These are phyloP conservation scores for Physocephala rufipes DNA, from an alignment of 2,888 invertebrate species.

Conservation along the genomic window DNA sequence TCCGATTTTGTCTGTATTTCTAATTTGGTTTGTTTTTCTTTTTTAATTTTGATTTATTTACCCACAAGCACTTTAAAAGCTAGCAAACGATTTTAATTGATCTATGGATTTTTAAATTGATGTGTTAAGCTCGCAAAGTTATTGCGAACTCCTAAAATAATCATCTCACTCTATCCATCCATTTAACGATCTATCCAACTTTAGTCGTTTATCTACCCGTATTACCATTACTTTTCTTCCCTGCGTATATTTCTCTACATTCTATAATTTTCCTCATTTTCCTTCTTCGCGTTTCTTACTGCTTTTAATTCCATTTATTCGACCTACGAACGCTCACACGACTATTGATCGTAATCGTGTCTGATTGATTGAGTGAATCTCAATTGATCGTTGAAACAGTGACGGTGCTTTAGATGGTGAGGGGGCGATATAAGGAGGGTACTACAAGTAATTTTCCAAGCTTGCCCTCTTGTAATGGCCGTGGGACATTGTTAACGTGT, in stretches of 20 bases:
- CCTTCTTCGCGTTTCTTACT: too few species aligned
- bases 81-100: constrained; percentile 30
- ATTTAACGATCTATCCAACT: neutral
- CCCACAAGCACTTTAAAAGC: constrained; percentile 21
- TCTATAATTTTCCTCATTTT: too few species aligned
- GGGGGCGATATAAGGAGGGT: neutral
- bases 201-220: neutral
- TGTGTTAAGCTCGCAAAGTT: constrained; percentile 28
- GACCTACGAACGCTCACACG: constrained; percentile 5
- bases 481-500: constrained; percentile 33
- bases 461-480: constrained; percentile 12
- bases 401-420: neutral
- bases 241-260: too few species aligned
- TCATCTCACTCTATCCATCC: neutral
- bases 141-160: constrained; percentile 10
- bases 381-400: too few species aligned
- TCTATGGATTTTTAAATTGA: constrained; percentile 25
- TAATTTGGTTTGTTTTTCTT: neutral
- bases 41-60: neutral
- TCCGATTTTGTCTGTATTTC: neutral
- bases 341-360: constrained; percentile 25
- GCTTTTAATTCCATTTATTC: too few species aligned
- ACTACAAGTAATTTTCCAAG: neutral
- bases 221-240: too few species aligned
- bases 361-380: constrained; percentile 9